These are phyloP conservation scores for Tanypteryx hageni DNA, from an alignment of 2,888 invertebrate genomes.

Conservation along the genomic window DNA sequence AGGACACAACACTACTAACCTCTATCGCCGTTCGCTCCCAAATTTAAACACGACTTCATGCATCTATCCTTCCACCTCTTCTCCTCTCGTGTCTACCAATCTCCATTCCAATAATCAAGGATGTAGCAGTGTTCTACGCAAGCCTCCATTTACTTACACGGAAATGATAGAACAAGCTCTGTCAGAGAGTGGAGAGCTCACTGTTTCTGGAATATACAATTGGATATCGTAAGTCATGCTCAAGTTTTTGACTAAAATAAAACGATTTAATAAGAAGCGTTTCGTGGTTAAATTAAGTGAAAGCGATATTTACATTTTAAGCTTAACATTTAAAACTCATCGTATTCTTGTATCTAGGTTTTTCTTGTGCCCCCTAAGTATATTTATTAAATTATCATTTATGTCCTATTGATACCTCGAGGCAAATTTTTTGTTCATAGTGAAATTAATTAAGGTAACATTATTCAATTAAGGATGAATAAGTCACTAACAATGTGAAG, in stretches of 20 bases:
- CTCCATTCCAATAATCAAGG: constrained; percentile 64
- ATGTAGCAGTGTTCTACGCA: constrained; percentile 79
- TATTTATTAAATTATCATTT: too few relatives aligned
- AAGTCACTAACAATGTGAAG: too few relatives aligned
- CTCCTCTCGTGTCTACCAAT: constrained; percentile 28
- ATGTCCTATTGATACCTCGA: too few relatives aligned
- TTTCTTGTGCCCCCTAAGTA: too few relatives aligned
- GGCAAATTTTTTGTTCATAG: too few relatives aligned
- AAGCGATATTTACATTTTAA: too few relatives aligned
- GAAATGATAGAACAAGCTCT: constrained; percentile 93
- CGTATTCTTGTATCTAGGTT: too few relatives aligned
- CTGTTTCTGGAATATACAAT: constrained; percentile 93
- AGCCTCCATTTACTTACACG: constrained; percentile 93
- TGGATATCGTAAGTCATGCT: constrained; percentile 92
- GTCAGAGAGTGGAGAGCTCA: constrained; percentile 90
- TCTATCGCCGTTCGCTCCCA: constrained; percentile 36
- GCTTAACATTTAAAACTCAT: too few relatives aligned
- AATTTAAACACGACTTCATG: constrained; percentile 59
- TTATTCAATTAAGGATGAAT: too few relatives aligned
- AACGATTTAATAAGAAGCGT: too few relatives aligned
- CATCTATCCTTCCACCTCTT: background rate
- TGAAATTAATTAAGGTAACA: too few relatives aligned
- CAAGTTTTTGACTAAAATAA: background rate
- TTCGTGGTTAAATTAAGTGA: too few relatives aligned
- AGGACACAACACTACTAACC: background rate